Evolutionary conservation across 2,797 vertebrate species (phyloP), one percentile per base, ranked within the genome.

Genomic region (Loris lydekkerianus): DNA sequence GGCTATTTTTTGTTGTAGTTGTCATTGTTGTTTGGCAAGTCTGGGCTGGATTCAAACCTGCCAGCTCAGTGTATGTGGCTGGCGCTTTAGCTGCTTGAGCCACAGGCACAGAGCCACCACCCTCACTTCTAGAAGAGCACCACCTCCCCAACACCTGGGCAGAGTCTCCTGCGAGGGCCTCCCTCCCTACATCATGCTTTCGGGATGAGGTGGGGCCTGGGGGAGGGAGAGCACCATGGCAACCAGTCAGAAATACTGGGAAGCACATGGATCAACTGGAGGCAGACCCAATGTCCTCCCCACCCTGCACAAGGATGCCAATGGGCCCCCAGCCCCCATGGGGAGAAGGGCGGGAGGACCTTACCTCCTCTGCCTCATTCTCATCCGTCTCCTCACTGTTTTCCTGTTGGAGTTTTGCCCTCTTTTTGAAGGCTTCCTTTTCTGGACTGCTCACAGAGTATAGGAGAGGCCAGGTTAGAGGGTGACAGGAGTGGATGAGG

Each of bases 391-490:
- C 99, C 98, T 99, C 99, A 27, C 97, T 97, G 0, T 98, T 98
- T 43, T 98, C 98, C 88, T 98, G 98, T 92, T 99, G 99, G 78
- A 99, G 98, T 88, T 99, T 99, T 20, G 99, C 99, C 63, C 99
- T 98, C 96, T 99, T 99, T 98, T 99, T 99, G 95, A 99, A 98
- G 0, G 99, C 99, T 97, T 99, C 99, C 97, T 99, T 98, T 97
- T 99, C 99, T 0, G 99, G 99, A 98, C 99, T 99, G 96, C 37
- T 63, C 46, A 11, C 1, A 56, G 86, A 69, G 31, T 0, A 9
- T 63, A 76, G 83, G 63, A n/a, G 1, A 75, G 43, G 43, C 46
- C 9, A 20, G 53, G 56, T 96, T 31, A 96, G 91, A 21, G 18
- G 27, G 13, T 4, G 10, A 9, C 0, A 40, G 23, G 61, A 11